Evolutionary conservation across 2,113 vertebrate species (phyloP), one percentile per base, ranked within the genome.

Genomic region (Leuciscus idus): DNA sequence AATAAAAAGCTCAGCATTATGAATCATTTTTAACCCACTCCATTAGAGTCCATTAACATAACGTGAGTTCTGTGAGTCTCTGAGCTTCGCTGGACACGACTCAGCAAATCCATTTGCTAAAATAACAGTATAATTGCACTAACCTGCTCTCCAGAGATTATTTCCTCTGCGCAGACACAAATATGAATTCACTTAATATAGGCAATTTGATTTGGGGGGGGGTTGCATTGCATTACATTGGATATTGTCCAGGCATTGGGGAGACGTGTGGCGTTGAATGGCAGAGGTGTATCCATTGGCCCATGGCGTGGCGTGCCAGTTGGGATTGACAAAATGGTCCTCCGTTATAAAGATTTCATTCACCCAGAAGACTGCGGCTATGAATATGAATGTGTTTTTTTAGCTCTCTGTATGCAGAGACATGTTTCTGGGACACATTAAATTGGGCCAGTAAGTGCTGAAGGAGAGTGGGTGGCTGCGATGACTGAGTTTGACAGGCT

Each of bases 101-200:
- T 91, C 91, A 91, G 86, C 70, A 46, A 90, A 83, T 90, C 90
- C 89, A 90, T 92, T 92, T 90, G 83, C 89, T 91, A 91, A 90
- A 91, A 86, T 89, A 92, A 92, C 91, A 90, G 4, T 2, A 79
- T 90, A 76, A 90, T 76, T 86, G 85, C 83, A 50, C 62, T 55
- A 87, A 89, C 85, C 81, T 85, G 15, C 85, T 92, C 85, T 87
- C 85, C 6, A 36, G 87, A 89, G 89, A 85, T 91, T 87, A 83
- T 87, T 90, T 89, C 85, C 52, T 78, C 55, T 84, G 81, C 72
- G 66, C 26, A 87, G 86, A 88, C 88, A 90, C 87, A 90, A 92
- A 84, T 79, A 85, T 57, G 55, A 57, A 57, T 89, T 88, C 86
- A 85, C 76, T 88, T 85, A 86, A 87, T 87, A 15, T 36, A 61